Conservation (phyloP, 2,797 vertebrate species). For the Arnoldichthys spilopterus region DNA sequence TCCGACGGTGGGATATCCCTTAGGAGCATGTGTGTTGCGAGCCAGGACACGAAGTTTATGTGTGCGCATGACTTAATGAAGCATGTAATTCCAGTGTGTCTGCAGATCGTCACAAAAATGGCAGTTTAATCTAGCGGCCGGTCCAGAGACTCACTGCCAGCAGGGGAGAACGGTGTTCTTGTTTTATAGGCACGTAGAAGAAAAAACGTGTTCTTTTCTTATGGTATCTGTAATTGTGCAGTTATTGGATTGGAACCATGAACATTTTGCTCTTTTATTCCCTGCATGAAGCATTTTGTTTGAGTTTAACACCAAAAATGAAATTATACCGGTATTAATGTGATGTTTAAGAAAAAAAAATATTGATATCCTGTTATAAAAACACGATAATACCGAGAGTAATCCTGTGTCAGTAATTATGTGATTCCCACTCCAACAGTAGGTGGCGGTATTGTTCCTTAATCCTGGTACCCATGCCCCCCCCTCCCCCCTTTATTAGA, state of each 20-base stretch:
- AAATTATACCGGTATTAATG: too few relatives aligned
- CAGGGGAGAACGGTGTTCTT: not conserved
- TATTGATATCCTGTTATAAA: too few relatives aligned
- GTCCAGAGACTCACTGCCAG: not conserved
- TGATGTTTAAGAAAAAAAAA: too few relatives aligned
- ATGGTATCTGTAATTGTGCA: not conserved
- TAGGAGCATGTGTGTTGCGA: not conserved
- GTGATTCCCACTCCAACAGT: too few relatives aligned
- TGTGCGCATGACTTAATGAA: not conserved
- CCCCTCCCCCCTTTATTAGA: too few relatives aligned
- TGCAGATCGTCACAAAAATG: constrained; percentile 12
- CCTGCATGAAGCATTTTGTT: too few relatives aligned
- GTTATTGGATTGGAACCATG: not conserved
- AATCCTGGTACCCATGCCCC: too few relatives aligned
- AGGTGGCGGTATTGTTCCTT: too few relatives aligned
- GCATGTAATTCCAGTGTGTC: not conserved
- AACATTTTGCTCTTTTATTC: too few relatives aligned
- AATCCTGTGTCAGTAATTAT: too few relatives aligned
- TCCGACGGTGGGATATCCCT: not conserved
- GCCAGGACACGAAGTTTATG: not conserved
- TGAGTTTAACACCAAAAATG: too few relatives aligned
- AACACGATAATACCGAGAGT: too few relatives aligned
- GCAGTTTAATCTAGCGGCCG: not conserved
- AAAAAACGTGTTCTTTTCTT: not conserved
- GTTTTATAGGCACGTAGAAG: not conserved